Evolutionary conservation across 1,140 invertebrate genomes (phyloP).

Genomic region (Vanessa atalanta): DNA sequence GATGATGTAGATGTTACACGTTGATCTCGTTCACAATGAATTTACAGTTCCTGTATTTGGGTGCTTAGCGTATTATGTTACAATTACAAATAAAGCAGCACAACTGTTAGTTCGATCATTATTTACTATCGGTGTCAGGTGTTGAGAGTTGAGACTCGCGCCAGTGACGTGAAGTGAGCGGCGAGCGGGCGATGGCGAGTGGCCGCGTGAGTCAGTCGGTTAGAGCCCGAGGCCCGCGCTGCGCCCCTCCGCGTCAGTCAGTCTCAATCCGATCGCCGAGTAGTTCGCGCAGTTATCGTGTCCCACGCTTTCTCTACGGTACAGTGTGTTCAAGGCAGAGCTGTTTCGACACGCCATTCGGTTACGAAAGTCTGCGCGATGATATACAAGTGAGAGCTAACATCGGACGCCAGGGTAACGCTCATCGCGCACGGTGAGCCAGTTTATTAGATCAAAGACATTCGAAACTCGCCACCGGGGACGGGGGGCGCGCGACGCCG

Average conservation of each 20-base stretch:
- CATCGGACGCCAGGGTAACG: slow-evolving; percentile 74
- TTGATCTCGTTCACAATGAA: neutral
- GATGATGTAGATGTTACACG: neutral
- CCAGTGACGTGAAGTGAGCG: slow-evolving; percentile 53
- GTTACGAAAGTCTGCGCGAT: slow-evolving; percentile 79
- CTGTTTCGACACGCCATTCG: slow-evolving; percentile 74
- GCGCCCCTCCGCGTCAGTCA: slow-evolving; percentile 44
- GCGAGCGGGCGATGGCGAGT: slow-evolving; percentile 18
- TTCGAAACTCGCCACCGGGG: slow-evolving; percentile 72
- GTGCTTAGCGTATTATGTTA: slow-evolving; percentile 15
- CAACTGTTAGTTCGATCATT: neutral
- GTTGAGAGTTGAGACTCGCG: neutral
- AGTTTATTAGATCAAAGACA: slow-evolving; percentile 72
- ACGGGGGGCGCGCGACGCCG: slow-evolving; percentile 77
- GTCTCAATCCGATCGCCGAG: slow-evolving; percentile 56
- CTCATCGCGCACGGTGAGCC: slow-evolving; percentile 78
- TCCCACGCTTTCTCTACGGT: slow-evolving; percentile 56
- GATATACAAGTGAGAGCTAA: slow-evolving; percentile 79
- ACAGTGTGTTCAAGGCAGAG: slow-evolving; percentile 60
- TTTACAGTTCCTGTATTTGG: neutral
- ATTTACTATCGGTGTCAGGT: slow-evolving; percentile 24
- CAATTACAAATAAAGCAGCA: slow-evolving; percentile 18
- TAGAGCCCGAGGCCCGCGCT: slow-evolving; percentile 38
- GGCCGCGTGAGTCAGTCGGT: slow-evolving; percentile 48
- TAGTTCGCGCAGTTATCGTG: slow-evolving; percentile 45